phyloP scores from a whole-genome alignment of 2,113 vertebrate species.

The Gymnorhina tibicen region DNA sequence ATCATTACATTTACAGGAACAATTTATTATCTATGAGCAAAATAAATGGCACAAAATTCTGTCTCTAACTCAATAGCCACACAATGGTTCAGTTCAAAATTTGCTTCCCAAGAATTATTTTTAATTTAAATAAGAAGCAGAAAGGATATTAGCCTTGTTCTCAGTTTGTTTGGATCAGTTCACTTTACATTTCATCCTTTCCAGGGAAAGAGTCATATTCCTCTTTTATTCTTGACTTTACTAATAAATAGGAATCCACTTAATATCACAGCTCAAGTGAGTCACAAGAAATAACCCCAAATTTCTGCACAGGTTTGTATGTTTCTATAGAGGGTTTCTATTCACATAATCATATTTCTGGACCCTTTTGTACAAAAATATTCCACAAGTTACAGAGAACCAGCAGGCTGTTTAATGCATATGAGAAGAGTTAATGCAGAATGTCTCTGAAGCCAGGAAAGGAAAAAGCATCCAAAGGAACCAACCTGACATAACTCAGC shows the following conservation, averaged over 20 bases:
- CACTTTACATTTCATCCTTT: neutral
- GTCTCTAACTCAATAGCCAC: neutral
- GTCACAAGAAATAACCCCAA: neutral
- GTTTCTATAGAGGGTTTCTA: neutral
- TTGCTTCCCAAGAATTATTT: neutral
- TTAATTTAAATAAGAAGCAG: neutral
- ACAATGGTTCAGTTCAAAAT: neutral
- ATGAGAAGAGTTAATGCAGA: neutral
- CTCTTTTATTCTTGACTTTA: neutral
- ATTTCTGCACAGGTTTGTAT: neutral
- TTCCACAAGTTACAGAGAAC: neutral
- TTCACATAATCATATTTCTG: neutral
- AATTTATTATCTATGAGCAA: neutral
- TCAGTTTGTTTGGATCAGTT: neutral
- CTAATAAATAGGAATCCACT: neutral
- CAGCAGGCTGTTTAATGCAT: neutral
- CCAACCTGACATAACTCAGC: neutral
- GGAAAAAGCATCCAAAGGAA: neutral
- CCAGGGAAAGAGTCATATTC: neutral
- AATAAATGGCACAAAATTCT: neutral
- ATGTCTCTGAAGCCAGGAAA: neutral
- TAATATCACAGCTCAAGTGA: neutral
- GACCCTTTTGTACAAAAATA: neutral
- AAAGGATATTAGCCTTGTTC: neutral
- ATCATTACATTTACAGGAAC: neutral